Evolutionary conservation across 2,797 vertebrate species (phyloP), one percentile per base, ranked within the genome.

Genomic region (Liparis tanakae): DNA sequence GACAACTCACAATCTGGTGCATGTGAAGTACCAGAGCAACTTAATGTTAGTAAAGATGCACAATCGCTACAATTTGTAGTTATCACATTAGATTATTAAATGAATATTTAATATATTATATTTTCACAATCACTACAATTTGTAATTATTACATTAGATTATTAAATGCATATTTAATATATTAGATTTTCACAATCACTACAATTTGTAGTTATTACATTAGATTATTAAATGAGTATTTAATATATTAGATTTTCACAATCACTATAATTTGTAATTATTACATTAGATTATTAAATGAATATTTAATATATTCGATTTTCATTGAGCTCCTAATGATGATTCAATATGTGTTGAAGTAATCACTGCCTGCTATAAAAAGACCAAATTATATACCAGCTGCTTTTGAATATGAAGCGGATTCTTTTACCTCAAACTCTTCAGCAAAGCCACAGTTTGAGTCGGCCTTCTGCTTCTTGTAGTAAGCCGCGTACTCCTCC

Each of bases 381-480:
- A 33, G 0, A 7, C 1, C 6, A n/a, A 59, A 64, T 17, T 68
- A 8, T 33, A 62, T 48, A 67, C n/a, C 0, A 50, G 36, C 1
- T 67, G 48, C 22, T 12, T 12, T 14, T 50, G 6, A 65, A 56
- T 25, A 56, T 61, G 30, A 7, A 13, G 7, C 12, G 54, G 1
- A 9, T 69, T 3, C 25, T 68, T 68, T 90, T 30, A 98, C 98
- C 93, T 98, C 97, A 77, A 97, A 99, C 65, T 99, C 97, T 76
- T 96, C 96, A 44, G 97, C 96, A 72, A 98, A 99, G 57, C 98
- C 97, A 85, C 97, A 99, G 89, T 96, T 98, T 78, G 96, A 97
- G 85, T 99, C 96, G 0, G 97, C 96, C 83, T 94, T 96, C 88
- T 98, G 96, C 83, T 96, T 97, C 88, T 88, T 97, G 85, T 95